Conservation (phyloP, 1,140 invertebrate species). For the Heliconius hermathena region DNA sequence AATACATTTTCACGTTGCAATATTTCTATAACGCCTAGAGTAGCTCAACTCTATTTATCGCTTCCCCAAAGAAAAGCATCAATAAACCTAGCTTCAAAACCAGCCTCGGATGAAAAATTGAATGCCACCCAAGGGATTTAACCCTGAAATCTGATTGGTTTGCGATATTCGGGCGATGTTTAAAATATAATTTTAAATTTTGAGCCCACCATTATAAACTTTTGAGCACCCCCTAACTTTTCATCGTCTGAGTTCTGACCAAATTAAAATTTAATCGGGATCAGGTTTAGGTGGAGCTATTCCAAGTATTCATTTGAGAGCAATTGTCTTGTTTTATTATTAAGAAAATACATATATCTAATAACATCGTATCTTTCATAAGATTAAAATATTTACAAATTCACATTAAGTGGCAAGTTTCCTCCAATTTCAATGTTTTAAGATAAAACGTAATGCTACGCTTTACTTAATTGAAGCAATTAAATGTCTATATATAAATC, state of each 20-base stretch:
- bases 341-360: not conserved
- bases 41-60: slow-evolving; percentile 4
- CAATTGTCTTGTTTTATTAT: not conserved
- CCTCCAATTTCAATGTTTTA: too few species aligned
- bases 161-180: not conserved
- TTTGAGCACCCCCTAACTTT: not conserved
- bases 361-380: not conserved
- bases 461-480: too few species aligned
- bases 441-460: too few species aligned
- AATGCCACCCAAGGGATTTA: slow-evolving; percentile 2
- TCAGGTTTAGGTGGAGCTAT: not conserved
- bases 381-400: too few species aligned
- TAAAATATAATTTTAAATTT: not conserved
- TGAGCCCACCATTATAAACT: not conserved
- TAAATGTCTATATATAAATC: too few species aligned
- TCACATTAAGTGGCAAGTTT: too few species aligned
- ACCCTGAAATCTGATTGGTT: slow-evolving; percentile 6
- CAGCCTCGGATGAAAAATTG: not conserved
- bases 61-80: not conserved
- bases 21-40: not conserved
- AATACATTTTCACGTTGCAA: not conserved
- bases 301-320: not conserved
- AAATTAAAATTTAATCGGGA: not conserved
- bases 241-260: not conserved
- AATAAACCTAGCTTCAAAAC: slow-evolving; percentile 17